Conservation (phyloP, 2,113 vertebrate genomes). For the Toxotes jaculatrix region DNA sequence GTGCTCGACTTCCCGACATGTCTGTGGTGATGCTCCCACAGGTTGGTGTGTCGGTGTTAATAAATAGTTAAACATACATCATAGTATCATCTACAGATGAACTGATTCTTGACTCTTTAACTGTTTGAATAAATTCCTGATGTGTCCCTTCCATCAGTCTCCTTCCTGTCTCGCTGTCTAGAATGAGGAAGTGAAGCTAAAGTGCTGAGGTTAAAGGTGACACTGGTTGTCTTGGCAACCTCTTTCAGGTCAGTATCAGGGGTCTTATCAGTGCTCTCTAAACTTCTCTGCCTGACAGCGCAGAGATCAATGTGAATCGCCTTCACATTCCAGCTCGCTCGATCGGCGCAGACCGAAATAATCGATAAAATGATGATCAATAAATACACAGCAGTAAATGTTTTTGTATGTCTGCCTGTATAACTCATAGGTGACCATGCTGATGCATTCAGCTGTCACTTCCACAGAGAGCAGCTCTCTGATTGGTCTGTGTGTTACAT, state of each 20-base stretch:
- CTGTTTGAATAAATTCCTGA: slow-evolving; percentile 4
- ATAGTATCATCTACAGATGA: neutral
- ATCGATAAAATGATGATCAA: neutral
- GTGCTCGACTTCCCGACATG: neutral
- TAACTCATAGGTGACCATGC: neutral
- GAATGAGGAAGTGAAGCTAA: slow-evolving; percentile 70
- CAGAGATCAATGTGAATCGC: slow-evolving; percentile 53
- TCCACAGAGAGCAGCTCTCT: neutral
- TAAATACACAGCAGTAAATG: neutral
- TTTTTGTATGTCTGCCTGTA: neutral
- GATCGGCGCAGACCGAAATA: neutral
- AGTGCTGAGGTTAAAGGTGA: slow-evolving; percentile 73
- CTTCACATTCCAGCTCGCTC: slow-evolving; percentile 56
- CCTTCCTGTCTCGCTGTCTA: neutral
- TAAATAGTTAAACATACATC: neutral
- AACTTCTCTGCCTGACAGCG: slow-evolving; percentile 38
- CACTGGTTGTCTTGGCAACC: slow-evolving; percentile 47
- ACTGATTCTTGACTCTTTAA: neutral
- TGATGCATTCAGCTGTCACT: neutral
- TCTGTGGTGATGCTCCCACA: neutral
- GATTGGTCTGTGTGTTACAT: slow-evolving; percentile 36
- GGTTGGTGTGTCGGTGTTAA: neutral
- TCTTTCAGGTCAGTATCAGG: slow-evolving; percentile 63
- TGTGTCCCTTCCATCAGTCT: slow-evolving; percentile 13
- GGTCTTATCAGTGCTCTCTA: slow-evolving; percentile 68